phyloP scores from a whole-genome alignment of 2,113 vertebrate species.

The Cochlearius cochlearius region DNA sequence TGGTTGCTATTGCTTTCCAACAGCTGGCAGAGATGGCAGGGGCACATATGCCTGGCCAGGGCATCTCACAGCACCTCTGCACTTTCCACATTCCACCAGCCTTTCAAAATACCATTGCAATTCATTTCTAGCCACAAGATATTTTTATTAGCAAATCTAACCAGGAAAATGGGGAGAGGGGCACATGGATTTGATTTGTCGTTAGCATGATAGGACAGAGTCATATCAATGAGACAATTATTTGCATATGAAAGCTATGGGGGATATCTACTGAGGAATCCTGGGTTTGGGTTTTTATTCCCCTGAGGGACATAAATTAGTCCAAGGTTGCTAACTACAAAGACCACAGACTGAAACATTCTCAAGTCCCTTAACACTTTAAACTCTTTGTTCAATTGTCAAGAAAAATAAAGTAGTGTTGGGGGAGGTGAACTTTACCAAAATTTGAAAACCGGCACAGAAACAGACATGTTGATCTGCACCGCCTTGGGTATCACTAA shows the following conservation, averaged over 20 bases:
- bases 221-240: not conserved
- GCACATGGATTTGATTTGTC: conserved; percentile 13
- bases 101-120: not conserved
- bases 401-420: not conserved
- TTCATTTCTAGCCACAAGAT: not conserved
- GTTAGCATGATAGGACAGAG: not conserved
- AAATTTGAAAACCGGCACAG: not conserved
- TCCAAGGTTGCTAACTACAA: not conserved
- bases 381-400: not conserved
- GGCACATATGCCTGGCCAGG: not conserved
- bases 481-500: not conserved
- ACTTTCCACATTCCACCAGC: not conserved
- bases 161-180: not conserved
- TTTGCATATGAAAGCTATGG: conserved; percentile 1
- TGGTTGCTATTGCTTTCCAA: conserved; percentile 25
- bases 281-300: not conserved
- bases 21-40: conserved; percentile 28
- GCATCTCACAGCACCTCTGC: conserved; percentile 8
- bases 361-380: not conserved
- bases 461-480: not conserved
- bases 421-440: not conserved
- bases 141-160: not conserved
- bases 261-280: not conserved
- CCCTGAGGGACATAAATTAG: not conserved
- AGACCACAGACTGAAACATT: not conserved